These are phyloP conservation scores for Tenthredo notha DNA, from an alignment of 2,888 invertebrate species.

Conservation along the genomic window DNA sequence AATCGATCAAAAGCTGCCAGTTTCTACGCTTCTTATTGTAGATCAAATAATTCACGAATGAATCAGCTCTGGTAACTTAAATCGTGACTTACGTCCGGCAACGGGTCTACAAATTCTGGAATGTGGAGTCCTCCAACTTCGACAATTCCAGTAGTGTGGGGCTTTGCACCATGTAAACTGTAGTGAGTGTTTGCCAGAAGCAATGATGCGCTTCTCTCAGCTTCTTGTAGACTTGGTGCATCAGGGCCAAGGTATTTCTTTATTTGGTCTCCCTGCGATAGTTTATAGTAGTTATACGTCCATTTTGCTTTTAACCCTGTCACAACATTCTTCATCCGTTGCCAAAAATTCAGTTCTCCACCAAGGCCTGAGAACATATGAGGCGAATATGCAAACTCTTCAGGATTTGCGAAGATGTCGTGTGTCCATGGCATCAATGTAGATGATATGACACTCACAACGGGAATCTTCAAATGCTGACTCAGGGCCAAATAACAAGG, in stretches of 20 bases:
- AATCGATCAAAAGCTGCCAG: neutral
- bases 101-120: slow-evolving; percentile 64
- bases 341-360: slow-evolving; percentile 61
- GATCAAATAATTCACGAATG: neutral
- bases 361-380: slow-evolving; percentile 44
- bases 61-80: slow-evolving; percentile 60
- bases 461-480: slow-evolving; percentile 66
- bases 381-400: slow-evolving; percentile 61
- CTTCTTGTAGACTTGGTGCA: slow-evolving; percentile 74
- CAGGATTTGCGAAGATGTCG: slow-evolving; percentile 61
- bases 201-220: slow-evolving; percentile 78
- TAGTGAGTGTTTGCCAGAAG: slow-evolving; percentile 80
- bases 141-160: slow-evolving; percentile 78
- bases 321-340: slow-evolving; percentile 62
- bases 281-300: slow-evolving; percentile 56
- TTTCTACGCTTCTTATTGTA: neutral
- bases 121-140: slow-evolving; percentile 81
- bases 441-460: slow-evolving; percentile 63
- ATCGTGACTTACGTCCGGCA: slow-evolving; percentile 59
- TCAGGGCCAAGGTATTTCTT: slow-evolving; percentile 64
- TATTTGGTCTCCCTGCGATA: slow-evolving; percentile 60
- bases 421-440: slow-evolving; percentile 60
- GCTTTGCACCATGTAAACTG: slow-evolving; percentile 79
- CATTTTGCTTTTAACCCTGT: neutral
- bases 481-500: slow-evolving; percentile 60